phyloP scores from a whole-genome alignment of 2,888 invertebrate genomes.

The Apamea monoglypha region DNA sequence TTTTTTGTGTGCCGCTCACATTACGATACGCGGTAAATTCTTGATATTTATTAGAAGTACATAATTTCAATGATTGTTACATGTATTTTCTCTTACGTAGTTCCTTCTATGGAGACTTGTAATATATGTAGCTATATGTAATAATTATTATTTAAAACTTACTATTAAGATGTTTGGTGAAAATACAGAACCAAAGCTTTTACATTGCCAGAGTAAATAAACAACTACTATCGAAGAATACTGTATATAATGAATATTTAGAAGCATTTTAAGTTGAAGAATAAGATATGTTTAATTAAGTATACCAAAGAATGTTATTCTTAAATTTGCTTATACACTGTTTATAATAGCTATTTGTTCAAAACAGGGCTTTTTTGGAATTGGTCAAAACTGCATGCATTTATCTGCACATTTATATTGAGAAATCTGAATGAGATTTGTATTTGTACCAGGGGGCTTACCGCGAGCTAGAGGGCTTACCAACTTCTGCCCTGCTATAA shows the following conservation, averaged over 20 bases:
- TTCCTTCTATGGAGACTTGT: conserved; percentile 46
- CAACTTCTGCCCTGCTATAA: too few relatives aligned
- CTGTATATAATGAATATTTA: conserved; percentile 60
- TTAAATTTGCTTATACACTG: conserved; percentile 52
- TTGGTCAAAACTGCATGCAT: conserved; percentile 53
- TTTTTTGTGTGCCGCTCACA: too few relatives aligned
- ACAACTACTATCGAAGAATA: conserved; percentile 45
- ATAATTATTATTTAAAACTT: conserved; percentile 61
- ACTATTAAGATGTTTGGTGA: conserved; percentile 56
- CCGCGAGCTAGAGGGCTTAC: not conserved
- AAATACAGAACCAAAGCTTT: conserved; percentile 65
- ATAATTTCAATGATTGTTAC: conserved; percentile 24
- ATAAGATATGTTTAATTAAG: conserved; percentile 59
- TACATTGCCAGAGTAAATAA: conserved; percentile 65
- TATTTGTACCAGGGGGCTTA: not conserved
- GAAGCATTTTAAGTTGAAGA: conserved; percentile 57
- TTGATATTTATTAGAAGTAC: conserved; percentile 31
- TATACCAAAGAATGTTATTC: conserved; percentile 63
- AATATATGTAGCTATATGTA: conserved; percentile 61
- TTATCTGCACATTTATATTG: conserved; percentile 39
- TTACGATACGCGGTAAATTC: not conserved
- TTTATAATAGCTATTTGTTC: conserved; percentile 46
- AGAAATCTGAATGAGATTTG: conserved; percentile 7
- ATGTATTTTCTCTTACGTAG: conserved; percentile 25
- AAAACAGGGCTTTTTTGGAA: conserved; percentile 23